phyloP scores from a whole-genome alignment of 2,888 invertebrate species.

The Iphiclides podalirius region DNA sequence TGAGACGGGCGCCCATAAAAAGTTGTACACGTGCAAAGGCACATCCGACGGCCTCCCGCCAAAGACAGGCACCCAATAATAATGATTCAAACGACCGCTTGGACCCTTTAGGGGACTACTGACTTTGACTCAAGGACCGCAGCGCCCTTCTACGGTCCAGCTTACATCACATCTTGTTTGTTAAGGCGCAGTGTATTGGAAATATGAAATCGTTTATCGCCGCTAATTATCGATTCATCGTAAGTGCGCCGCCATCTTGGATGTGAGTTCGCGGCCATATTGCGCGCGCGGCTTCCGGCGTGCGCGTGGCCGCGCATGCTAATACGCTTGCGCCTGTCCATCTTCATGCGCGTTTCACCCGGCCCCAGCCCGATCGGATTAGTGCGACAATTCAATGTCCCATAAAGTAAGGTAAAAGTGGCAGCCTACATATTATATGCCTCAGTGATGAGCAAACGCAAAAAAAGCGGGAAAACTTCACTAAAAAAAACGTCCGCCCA shows the following conservation, averaged over 20 bases:
- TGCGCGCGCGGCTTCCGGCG: slow-evolving; percentile 73
- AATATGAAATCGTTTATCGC: slow-evolving; percentile 75
- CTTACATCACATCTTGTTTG: slow-evolving; percentile 69
- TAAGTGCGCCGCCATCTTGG: slow-evolving; percentile 69
- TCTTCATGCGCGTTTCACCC: slow-evolving; percentile 55
- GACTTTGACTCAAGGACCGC: slow-evolving; percentile 60
- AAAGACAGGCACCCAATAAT: slow-evolving; percentile 54
- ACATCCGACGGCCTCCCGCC: slow-evolving; percentile 57
- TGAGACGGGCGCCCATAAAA: slow-evolving; percentile 59
- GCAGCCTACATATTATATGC: too few species aligned
- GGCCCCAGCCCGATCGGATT: slow-evolving; percentile 26
- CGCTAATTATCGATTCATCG: slow-evolving; percentile 71
- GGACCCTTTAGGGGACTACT: slow-evolving; percentile 54
- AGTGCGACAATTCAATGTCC: slow-evolving; percentile 1
- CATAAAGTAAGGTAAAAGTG: background rate
- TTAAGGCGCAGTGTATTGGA: slow-evolving; percentile 61
- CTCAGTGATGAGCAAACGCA: too few species aligned
- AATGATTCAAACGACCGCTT: slow-evolving; percentile 42
- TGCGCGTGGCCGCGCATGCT: slow-evolving; percentile 71
- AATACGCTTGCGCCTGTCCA: slow-evolving; percentile 55
- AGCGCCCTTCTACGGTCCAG: slow-evolving; percentile 50
- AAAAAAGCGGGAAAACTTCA: too few species aligned
- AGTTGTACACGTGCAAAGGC: slow-evolving; percentile 44
- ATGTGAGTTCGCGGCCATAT: slow-evolving; percentile 67
- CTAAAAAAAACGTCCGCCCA: too few species aligned